A percentile compares a stretch with the other conserved stretches of the same genome.
phyloP scores from a whole-genome alignment of 2,797 vertebrate genomes.

The Aeoliscus strigatus region DNA sequence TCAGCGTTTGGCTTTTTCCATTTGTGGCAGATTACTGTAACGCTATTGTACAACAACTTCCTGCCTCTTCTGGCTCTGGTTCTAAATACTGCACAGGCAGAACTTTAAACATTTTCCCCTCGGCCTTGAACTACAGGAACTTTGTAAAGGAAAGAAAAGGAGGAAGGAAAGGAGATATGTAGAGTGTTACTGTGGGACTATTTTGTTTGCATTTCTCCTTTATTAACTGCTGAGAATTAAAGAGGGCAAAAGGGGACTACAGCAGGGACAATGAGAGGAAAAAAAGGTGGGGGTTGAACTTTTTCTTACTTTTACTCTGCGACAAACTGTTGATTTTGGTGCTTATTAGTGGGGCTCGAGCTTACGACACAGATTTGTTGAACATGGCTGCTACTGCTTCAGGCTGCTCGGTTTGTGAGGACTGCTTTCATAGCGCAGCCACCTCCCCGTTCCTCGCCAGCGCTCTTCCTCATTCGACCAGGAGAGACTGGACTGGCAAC shows the following conservation, averaged over 20 bases:
- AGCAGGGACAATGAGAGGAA: constrained; percentile 54
- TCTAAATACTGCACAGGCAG: constrained; percentile 64
- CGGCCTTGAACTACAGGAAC: constrained; percentile 59
- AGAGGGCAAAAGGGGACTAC: constrained; percentile 47
- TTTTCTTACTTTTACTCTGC: constrained; percentile 54
- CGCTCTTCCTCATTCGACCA: constrained; percentile 29
- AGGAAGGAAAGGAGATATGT: constrained; percentile 56
- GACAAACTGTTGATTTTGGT: constrained; percentile 45
- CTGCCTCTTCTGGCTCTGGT: constrained; percentile 71
- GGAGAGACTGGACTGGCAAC: constrained; percentile 19
- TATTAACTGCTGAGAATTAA: constrained; percentile 46
- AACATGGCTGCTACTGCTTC: constrained; percentile 59
- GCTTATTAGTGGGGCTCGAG: constrained; percentile 24
- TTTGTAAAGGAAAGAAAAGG: constrained; percentile 44
- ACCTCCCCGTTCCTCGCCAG: constrained; percentile 42
- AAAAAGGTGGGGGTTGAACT: constrained; percentile 66
- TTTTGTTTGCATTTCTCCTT: constrained; percentile 50
- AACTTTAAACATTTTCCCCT: constrained; percentile 57
- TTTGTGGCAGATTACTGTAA: constrained; percentile 84
- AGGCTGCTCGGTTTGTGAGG: constrained; percentile 45
- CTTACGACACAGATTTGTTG: constrained; percentile 36
- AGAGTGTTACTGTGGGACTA: constrained; percentile 60
- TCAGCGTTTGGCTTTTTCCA: constrained; percentile 79
- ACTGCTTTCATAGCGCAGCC: constrained; percentile 47
- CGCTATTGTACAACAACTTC: constrained; percentile 82